phyloP scores from a whole-genome alignment of 2,888 invertebrate genomes.

The Cephus sareptanus region DNA sequence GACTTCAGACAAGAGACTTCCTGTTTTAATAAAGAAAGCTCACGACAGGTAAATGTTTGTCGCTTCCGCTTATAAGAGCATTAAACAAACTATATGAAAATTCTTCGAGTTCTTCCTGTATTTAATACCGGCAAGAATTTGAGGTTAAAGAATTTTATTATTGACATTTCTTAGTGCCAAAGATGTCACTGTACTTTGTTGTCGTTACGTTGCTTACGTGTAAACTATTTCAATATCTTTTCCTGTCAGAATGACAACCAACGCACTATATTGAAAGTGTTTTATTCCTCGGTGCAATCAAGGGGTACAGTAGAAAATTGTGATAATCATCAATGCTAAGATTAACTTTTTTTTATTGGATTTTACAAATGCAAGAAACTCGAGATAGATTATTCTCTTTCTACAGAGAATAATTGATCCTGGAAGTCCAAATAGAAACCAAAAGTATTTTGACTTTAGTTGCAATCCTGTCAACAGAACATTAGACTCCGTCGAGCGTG shows the following conservation, averaged over 20 bases:
- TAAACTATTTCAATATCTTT: background rate
- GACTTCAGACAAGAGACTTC: background rate
- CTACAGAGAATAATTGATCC: background rate
- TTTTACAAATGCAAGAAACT: background rate
- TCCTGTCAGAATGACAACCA: background rate
- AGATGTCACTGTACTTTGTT: too few species aligned
- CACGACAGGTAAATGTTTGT: background rate
- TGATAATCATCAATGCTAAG: background rate
- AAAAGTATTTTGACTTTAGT: background rate
- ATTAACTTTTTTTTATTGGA: background rate
- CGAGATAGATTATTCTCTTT: background rate
- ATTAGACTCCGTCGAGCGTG: constrained; percentile 2
- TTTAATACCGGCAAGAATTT: background rate
- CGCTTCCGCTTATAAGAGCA: background rate
- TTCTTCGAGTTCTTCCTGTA: background rate
- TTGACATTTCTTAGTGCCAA: too few species aligned
- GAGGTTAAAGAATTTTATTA: background rate
- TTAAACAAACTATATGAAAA: background rate
- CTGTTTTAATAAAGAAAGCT: constrained; percentile 6
- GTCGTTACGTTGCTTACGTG: background rate
- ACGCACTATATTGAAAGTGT: background rate
- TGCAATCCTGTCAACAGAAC: constrained; percentile 1
- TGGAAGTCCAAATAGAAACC: background rate
- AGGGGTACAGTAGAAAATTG: background rate
- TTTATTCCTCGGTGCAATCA: background rate